phyloP scores from a whole-genome alignment of 2,888 invertebrate genomes.

The Drosophila histrio region DNA sequence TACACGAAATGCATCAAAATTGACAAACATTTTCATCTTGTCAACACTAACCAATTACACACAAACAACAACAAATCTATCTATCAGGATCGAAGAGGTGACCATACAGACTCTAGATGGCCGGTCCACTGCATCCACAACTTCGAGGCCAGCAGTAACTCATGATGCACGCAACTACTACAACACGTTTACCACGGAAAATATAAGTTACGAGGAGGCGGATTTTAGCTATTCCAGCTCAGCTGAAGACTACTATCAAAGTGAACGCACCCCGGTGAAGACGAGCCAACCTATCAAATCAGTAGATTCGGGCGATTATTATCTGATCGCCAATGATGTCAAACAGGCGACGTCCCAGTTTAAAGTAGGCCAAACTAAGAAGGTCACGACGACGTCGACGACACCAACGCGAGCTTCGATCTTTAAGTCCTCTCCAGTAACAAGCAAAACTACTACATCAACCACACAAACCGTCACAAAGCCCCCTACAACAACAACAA shows the following conservation, averaged over 20 bases:
- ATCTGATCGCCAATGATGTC: conserved; percentile 67
- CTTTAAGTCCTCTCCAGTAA: conserved; percentile 32
- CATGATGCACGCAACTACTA: conserved; percentile 71
- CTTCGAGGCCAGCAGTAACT: conserved; percentile 40
- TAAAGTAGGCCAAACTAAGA: conserved; percentile 28
- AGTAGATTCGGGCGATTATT: conserved; percentile 69
- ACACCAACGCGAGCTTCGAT: conserved; percentile 74
- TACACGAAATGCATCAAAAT: conserved; percentile 41
- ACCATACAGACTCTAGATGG: conserved; percentile 68
- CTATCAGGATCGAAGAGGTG: conserved; percentile 69
- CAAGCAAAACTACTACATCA: conserved; percentile 79
- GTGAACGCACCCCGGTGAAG: conserved; percentile 32
- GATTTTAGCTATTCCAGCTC: conserved; percentile 70
- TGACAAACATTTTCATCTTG: conserved; percentile 30
- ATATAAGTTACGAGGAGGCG: conserved; percentile 29
- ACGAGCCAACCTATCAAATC: conserved; percentile 45
- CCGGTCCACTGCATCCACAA: conserved; percentile 48
- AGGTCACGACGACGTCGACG: conserved; percentile 73
- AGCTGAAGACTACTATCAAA: conserved; percentile 63
- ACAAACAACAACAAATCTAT: conserved; percentile 38
- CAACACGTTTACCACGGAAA: conserved; percentile 60
- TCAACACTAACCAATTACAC: conserved; percentile 25
- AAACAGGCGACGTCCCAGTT: conserved; percentile 11
- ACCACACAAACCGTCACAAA: conserved; percentile 74
- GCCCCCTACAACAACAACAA: conserved; percentile 40